Evolutionary conservation across 2,113 vertebrate species (phyloP).

Genomic region (Procapra przewalskii): DNA sequence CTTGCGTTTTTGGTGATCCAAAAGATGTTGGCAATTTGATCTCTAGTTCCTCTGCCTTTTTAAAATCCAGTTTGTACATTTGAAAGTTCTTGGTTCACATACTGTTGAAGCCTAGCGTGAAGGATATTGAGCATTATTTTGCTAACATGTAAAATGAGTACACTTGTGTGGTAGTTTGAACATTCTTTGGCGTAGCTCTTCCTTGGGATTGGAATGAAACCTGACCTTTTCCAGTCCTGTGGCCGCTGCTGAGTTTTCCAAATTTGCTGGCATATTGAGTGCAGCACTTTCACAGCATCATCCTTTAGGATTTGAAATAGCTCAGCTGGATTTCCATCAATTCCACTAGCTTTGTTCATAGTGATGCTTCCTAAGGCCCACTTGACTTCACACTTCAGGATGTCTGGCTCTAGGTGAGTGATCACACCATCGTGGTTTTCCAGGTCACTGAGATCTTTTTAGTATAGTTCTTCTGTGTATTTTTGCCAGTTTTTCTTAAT

Average conservation of each 20-base stretch:
- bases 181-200: not conserved
- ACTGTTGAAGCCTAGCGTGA: not conserved
- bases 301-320: not conserved
- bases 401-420: not conserved
- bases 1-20: not conserved
- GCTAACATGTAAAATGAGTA: not conserved
- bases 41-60: not conserved
- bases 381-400: not conserved
- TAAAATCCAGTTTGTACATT: not conserved
- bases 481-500: not conserved
- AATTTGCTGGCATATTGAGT: not conserved
- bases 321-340: not conserved
- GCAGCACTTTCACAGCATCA: not conserved
- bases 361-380: not conserved
- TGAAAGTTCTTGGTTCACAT: not conserved
- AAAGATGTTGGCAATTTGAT: not conserved
- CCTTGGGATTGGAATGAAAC: not conserved
- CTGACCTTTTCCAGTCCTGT: not conserved
- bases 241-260: not conserved
- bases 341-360: not conserved
- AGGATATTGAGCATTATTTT: not conserved
- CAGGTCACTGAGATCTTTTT: not conserved
- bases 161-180: not conserved
- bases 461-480: not conserved
- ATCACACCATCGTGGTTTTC: not conserved